Evolutionary conservation across 53 echinoderm and acorn worm species (phyloP).

Genomic region (Henricia sp.): DNA sequence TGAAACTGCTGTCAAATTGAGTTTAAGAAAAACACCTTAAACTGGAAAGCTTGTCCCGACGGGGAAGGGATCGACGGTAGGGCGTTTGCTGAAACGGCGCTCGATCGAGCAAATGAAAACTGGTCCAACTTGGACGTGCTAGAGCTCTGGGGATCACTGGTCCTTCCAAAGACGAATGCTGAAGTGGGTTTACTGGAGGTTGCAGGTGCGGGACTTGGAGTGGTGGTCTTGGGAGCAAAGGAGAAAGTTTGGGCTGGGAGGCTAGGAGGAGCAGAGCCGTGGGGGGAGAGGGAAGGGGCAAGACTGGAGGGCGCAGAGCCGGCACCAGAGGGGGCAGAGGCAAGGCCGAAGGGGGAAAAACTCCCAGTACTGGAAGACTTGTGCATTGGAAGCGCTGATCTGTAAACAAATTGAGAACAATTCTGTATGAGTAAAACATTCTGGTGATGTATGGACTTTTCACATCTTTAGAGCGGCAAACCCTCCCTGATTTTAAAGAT

Average conservation of each 20-base stretch:
- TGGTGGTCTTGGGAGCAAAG: neutral
- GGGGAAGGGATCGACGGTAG: neutral
- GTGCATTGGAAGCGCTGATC: slow-evolving; percentile 20
- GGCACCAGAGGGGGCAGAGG: neutral
- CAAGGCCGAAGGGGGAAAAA: neutral
- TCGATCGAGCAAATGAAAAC: neutral
- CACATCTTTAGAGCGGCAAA: no score
- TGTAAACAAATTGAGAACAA: no score
- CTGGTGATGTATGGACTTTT: no score
- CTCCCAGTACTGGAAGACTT: slow-evolving; percentile 44
- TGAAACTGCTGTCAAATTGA: no score
- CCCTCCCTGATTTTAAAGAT: no score
- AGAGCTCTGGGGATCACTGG: neutral
- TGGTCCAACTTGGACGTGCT: no score
- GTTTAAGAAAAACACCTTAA: slow-evolving; percentile 2
- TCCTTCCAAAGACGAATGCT: neutral
- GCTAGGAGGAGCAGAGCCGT: slow-evolving; percentile 5
- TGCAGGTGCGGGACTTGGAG: no score
- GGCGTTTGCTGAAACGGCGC: neutral
- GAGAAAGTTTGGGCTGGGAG: neutral
- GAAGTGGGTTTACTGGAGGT: neutral
- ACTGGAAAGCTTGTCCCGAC: neutral
- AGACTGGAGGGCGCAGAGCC: neutral
- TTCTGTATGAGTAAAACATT: no score
- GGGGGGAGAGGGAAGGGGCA: neutral